These are phyloP conservation scores for Drosophila parthenogenetica DNA, from an alignment of 2,888 invertebrate species.

Conservation along the genomic window DNA sequence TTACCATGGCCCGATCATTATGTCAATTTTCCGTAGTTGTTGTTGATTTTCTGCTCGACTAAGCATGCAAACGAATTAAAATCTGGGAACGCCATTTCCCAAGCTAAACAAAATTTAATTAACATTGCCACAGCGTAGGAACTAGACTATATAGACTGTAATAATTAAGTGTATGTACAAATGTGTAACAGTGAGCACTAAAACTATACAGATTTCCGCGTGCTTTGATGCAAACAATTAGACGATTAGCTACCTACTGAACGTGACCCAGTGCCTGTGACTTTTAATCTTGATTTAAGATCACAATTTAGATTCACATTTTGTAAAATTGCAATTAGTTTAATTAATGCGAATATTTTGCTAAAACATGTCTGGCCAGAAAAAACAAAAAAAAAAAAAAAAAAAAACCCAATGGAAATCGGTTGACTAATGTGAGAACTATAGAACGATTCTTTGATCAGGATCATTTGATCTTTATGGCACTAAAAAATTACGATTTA, in stretches of 20 bases:
- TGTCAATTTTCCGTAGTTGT: slow-evolving; percentile 57
- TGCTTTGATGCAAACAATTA: slow-evolving; percentile 64
- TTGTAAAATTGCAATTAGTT: slow-evolving; percentile 61
- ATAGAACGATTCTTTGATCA: not conserved
- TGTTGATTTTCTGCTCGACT: slow-evolving; percentile 73
- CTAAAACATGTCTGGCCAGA: slow-evolving; percentile 39
- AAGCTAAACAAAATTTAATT: slow-evolving; percentile 68
- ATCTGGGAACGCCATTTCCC: slow-evolving; percentile 54
- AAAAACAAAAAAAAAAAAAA: too few relatives aligned
- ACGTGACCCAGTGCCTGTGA: slow-evolving; percentile 52
- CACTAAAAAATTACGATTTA: not conserved
- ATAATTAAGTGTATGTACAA: not conserved
- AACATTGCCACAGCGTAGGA: slow-evolving; percentile 49
- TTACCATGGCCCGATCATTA: slow-evolving; percentile 59
- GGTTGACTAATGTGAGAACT: slow-evolving; percentile 57
- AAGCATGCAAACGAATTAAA: slow-evolving; percentile 78
- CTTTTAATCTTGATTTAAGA: slow-evolving; percentile 68
- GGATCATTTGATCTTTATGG: not conserved
- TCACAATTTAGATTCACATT: slow-evolving; percentile 67
- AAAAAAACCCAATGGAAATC: slow-evolving; percentile 31
- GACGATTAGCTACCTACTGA: slow-evolving; percentile 58
- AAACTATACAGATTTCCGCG: slow-evolving; percentile 65
- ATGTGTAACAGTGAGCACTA: slow-evolving; percentile 32
- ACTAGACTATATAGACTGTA: not conserved
- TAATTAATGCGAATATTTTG: slow-evolving; percentile 64